Base-by-base conservation (phyloP, 1,140 invertebrate genomes). In the Thalassaphorura encarpata region DNA sequence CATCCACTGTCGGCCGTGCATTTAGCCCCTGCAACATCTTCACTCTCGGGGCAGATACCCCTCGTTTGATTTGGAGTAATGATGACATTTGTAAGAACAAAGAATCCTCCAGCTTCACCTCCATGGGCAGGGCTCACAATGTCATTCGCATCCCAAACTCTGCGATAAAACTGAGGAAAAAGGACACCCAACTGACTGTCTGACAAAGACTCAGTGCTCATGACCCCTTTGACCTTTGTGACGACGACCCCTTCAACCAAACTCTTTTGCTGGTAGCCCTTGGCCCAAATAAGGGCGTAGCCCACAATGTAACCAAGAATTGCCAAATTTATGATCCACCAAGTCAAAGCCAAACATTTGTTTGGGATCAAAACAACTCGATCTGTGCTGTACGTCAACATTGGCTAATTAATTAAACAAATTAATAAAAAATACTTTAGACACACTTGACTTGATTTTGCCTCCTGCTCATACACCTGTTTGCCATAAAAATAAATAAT, bases 81-180 rank as follows among this genome's bases (percentile, higher is more conserved):
- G 15, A 78, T 68, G 8, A 75, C 60, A 67, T 79, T 78, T 29
- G 77, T 79, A 43, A 70, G 71, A 39, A 79, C 72, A 68, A 79
- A 79, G 55, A 78, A 77, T 18, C 76, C 76, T 59, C 69, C 71
- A 66, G 74, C 75, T 66, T 77, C 70, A 65, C 76, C 75, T 65
- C 77, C n/a, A 76, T 26, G 28, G n/a, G n/a, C n/a, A n/a, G n/a
- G n/a, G n/a, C n/a, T n/a, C n/a, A 78, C 73, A 66, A 75, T 75
- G 58, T 79, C 77, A 2, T 73, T 68, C 23, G 73, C 72, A 69
- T 78, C 77, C 76, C 77, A 78, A n/a, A 76, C 64, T 54, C 72
- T 54, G 18, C 60, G 52, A 46, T 72, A 72, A 23, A 66, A 49
- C 18, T 66, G 46, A 53, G 67, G 58, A 65, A 36, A 19, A 21